Percentiles rank a stretch among this genome's conserved stretches.
phyloP scores from a whole-genome alignment of 1,140 invertebrate species.

The Magallana gigas region DNA sequence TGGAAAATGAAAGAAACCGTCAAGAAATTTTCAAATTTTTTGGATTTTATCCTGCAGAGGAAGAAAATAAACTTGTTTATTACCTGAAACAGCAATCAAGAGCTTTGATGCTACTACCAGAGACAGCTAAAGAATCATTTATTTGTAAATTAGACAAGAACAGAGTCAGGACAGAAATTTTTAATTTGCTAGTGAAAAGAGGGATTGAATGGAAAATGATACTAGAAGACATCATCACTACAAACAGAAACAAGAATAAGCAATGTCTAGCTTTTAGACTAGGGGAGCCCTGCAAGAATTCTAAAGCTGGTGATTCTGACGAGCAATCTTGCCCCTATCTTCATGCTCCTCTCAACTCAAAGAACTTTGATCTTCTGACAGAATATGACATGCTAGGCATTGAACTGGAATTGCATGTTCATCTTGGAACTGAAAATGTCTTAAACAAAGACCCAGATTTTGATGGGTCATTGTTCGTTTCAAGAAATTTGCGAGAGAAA shows the following conservation, averaged over 20 bases:
- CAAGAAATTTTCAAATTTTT: conserved; percentile 61
- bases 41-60: conserved; percentile 54
- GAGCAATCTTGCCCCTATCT: neutral
- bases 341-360: neutral
- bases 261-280: conserved; percentile 55
- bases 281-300: neutral
- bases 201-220: conserved; percentile 50
- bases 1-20: conserved; percentile 45
- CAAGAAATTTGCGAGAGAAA: conserved; percentile 24
- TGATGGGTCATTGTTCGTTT: conserved; percentile 36
- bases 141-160: conserved; percentile 38
- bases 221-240: conserved; percentile 36
- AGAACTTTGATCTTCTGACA: conserved; percentile 9
- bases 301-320: neutral
- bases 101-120: conserved; percentile 53
- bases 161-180: conserved; percentile 44
- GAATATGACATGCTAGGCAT: neutral
- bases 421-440: conserved; percentile 31
- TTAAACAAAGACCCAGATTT: conserved; percentile 30
- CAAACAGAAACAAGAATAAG: conserved; percentile 40
- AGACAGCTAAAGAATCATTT: conserved; percentile 41
- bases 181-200: conserved; percentile 49
- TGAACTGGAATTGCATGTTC: conserved; percentile 48
- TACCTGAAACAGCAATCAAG: conserved; percentile 61
- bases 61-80: conserved; percentile 45